Percentiles rank a stretch among this genome's conserved stretches.
These are phyloP conservation scores for Siphlonurus alternatus DNA, from an alignment of 2,888 invertebrate species.

Conservation along the genomic window DNA sequence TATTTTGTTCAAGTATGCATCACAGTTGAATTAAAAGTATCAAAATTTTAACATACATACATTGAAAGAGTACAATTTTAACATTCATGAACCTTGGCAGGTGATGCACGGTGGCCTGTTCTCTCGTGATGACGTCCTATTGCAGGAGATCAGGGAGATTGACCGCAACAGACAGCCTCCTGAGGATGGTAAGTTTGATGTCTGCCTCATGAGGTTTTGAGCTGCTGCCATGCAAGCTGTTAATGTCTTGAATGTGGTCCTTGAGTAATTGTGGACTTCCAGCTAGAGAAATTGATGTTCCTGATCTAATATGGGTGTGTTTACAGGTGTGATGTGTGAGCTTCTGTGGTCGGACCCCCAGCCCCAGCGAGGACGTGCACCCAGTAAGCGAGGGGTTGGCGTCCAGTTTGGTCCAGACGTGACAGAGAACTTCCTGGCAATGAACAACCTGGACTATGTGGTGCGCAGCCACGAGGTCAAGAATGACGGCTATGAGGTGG, in stretches of 20 bases:
- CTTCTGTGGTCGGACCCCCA: constrained; percentile 98
- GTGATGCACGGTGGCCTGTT: constrained; percentile 99
- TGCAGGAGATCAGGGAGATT: constrained; percentile 76
- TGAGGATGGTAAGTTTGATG: constrained; percentile 52
- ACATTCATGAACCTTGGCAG: constrained; percentile 34
- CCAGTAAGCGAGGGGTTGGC: constrained; percentile 94
- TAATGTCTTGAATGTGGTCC: no score
- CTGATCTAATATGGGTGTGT: no score
- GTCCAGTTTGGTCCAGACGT: constrained; percentile 98
- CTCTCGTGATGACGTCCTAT: constrained; percentile 79
- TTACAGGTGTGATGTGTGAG: constrained; percentile 83
- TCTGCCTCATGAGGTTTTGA: background rate
- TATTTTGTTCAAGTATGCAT: no score
- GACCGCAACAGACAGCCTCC: constrained; percentile 94
- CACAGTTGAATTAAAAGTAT: no score
- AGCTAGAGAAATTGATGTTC: no score
- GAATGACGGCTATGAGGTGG: constrained; percentile 86
- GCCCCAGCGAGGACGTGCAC: constrained; percentile 67
- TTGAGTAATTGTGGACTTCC: no score
- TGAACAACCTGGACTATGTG: constrained; percentile 82
- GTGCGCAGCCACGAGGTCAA: constrained; percentile 97
- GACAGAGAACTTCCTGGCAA: constrained; percentile 64
- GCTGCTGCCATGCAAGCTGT: no score
- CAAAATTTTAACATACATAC: no score
- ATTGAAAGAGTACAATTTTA: background rate